These are phyloP conservation scores for Popillia japonica DNA, from an alignment of 1,140 invertebrate genomes.

Conservation along the genomic window DNA sequence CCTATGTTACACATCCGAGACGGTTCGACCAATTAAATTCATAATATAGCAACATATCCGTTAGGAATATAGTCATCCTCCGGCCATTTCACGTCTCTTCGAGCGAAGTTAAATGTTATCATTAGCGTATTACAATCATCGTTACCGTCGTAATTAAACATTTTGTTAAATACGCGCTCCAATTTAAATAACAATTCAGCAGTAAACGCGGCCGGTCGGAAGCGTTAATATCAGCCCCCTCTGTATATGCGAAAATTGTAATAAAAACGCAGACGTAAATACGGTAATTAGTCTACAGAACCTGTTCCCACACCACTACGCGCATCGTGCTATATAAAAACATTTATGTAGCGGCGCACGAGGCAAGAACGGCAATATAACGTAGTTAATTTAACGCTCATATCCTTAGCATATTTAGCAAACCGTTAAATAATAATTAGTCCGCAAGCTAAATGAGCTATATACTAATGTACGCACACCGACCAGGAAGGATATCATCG, in stretches of 20 bases:
- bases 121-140: background rate
- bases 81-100: background rate
- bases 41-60: no score
- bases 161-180: background rate
- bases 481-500: background rate
- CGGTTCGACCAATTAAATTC: no score
- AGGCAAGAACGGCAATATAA: slow-evolving; percentile 13
- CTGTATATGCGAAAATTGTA: background rate
- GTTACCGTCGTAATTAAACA: background rate
- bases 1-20: no score
- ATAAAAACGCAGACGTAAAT: slow-evolving; percentile 21
- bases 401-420: slow-evolving; percentile 27
- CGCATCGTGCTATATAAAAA: background rate
- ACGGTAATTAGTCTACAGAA: slow-evolving; percentile 6
- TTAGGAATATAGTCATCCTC: no score
- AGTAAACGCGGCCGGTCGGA: background rate
- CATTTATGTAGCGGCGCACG: background rate
- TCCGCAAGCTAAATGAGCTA: background rate
- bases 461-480: background rate
- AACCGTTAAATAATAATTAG: slow-evolving; percentile 20
- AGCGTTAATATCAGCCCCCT: background rate
- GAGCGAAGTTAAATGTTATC: background rate
- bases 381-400: slow-evolving; percentile 18
- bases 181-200: slow-evolving; percentile 16
- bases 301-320: background rate